These are phyloP conservation scores for Triplophysa rosa DNA, from an alignment of 2,113 vertebrate species.

Conservation along the genomic window DNA sequence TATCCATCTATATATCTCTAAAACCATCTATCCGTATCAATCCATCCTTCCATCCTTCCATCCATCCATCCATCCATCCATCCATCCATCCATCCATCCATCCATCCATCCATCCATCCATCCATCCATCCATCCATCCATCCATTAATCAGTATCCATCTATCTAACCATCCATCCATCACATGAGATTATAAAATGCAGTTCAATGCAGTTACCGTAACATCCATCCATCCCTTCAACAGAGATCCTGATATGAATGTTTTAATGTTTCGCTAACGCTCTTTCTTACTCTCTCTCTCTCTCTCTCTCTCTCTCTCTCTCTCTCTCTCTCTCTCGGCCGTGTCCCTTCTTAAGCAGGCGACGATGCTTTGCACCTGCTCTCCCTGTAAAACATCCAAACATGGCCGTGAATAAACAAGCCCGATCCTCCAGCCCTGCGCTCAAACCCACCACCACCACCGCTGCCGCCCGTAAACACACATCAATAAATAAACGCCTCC, in stretches of 20 bases:
- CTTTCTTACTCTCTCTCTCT: conserved; percentile 28
- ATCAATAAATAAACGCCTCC: conserved; percentile 75
- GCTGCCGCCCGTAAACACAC: conserved; percentile 67
- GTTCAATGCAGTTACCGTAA: conserved; percentile 39
- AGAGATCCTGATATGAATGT: conserved; percentile 10
- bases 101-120: conserved; percentile 63
- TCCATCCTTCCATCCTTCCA: conserved; percentile 60
- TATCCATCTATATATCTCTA: conserved; percentile 63
- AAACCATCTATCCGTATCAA: neutral
- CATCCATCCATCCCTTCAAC: conserved; percentile 25
- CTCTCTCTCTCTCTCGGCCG: conserved; percentile 41
- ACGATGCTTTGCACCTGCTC: conserved; percentile 76
- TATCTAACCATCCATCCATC: conserved; percentile 25
- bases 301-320: conserved; percentile 14
- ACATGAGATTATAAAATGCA: neutral
- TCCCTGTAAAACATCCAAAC: conserved; percentile 79
- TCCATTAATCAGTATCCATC: neutral
- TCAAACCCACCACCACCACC: conserved; percentile 63
- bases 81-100: conserved; percentile 40
- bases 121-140: neutral
- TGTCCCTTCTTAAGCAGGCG: conserved; percentile 63
- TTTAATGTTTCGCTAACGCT: conserved; percentile 25
- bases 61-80: conserved; percentile 52
- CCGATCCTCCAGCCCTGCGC: conserved; percentile 65
- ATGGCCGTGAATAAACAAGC: conserved; percentile 76